Evolutionary conservation across 1,140 invertebrate genomes (phyloP), one percentile per base, ranked within the genome.

Genomic region (Halesus radiatus): DNA sequence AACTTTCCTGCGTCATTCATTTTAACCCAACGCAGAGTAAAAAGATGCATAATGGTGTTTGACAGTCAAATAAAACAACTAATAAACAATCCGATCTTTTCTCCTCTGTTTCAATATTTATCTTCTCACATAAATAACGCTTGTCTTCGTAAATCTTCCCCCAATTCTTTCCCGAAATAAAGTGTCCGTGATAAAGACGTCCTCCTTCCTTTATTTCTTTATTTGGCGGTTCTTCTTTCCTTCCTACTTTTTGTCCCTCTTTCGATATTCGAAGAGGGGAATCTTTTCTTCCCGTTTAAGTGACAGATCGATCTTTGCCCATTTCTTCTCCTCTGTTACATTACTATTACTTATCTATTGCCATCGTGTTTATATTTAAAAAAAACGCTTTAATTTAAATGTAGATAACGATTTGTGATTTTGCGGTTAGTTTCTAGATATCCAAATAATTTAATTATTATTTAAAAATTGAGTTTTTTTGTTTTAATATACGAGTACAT

Each of bases 151-250:
- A 78, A 72, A 74, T 64, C n/a, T 26, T 62, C 68, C 80, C 80
- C 60, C 74, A 68, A 53, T 76, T 78, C n/a, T 79, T 76, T 54
- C 52, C 66, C 62, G 64, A 75, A 64, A 76, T 76, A 79, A 79
- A 80, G 74, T 82, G 77, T 74, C 77, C 78, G 73, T 76, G 74
- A 82, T 82, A 82, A 77, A 82, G 78, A 82, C 81, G 78, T 82
- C 73, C 74, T 77, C 70, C 68, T 77, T 73, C 62, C 73, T 70
- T 81, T 79, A 18, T 52, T 52, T 37, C 15, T 73, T 73, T 45
- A 45, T 45, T 45, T 45, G 37, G 37, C 37, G 37, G n/a, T 23
- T 50, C 29, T 72, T 60, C 32, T 62, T 58, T 37, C 22, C 32
- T 76, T 60, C 29, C 18, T 76, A 45, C 29, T 29, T 32, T 70